Evolutionary conservation across 1,140 invertebrate genomes (phyloP).

Genomic region (Steinernema khuongi): DNA sequence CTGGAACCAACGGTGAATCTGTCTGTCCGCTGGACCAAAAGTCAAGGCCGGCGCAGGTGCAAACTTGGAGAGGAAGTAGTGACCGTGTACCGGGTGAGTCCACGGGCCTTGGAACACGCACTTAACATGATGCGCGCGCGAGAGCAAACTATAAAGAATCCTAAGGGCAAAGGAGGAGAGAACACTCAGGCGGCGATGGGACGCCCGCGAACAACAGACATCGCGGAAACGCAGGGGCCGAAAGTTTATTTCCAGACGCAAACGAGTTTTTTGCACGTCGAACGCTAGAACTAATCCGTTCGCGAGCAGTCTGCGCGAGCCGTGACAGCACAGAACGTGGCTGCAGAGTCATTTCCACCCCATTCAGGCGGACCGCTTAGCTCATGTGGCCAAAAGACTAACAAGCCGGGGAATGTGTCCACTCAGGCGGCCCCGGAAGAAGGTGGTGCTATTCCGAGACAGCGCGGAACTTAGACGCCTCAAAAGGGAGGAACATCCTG

Average conservation of each 20-base stretch:
- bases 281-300: slow-evolving; percentile 8
- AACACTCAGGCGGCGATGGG: background rate
- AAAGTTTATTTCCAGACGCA: slow-evolving; percentile 1
- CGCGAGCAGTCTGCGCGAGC: background rate
- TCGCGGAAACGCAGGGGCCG: background rate
- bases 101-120: no score
- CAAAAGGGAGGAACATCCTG: background rate
- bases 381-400: background rate
- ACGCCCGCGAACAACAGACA: background rate
- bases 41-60: no score
- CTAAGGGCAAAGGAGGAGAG: background rate
- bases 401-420: background rate
- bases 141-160: background rate
- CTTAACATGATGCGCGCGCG: background rate
- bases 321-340: background rate
- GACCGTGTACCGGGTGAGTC: no score
- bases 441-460: background rate
- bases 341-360: slow-evolving; percentile 12
- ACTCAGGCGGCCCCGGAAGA: background rate
- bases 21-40: no score
- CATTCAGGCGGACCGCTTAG: background rate
- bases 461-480: background rate
- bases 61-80: no score
- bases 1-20: no score
- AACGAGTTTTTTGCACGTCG: slow-evolving; percentile 1